Base-by-base conservation (phyloP, 2,797 vertebrate genomes). In the Chaunax sp. region DNA sequence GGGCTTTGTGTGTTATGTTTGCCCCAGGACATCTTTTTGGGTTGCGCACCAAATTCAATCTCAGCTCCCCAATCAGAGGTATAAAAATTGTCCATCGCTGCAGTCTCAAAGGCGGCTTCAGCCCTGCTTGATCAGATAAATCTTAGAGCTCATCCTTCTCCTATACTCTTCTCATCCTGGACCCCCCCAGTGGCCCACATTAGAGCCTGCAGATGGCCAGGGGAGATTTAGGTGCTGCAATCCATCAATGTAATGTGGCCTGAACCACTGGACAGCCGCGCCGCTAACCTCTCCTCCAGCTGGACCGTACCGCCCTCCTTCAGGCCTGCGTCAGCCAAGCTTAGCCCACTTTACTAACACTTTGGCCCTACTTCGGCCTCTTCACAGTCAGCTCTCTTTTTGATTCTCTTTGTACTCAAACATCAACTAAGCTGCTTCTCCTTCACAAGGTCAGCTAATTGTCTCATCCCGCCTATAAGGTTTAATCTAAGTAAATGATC, bases 201-300 rank as follows among this genome's bases (percentile, higher is more conserved):
- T 92, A 91, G 87, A 87, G 87, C 72, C 77, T 87, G 82, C 87
- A 91, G 91, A 92, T 90, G 91, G 86, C 88, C 91, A 84, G 72
- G 71, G 81, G 87, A 92, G 90, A 93, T 93, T 90, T 86, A 82
- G 84, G 77, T 89, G 72, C 88, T 85, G 88, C 87, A 89, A 92
- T 93, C 89, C 82, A 91, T 91, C 89, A 89, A 87, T 87, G 83
- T 90, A 87, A 90, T 87, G 73, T 78, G 83, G 87, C 73, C 69
- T 75, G 82, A 82, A 81, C 72, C 47, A 74, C 80, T 87, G 86
- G 83, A 89, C 82, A 72, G 71, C 72, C 55, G 68, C 68, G 77
- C 82, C 28, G 65, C 76, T 79, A 88, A 88, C 84, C 71, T 88
- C 72, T 65, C 84, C 75, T 84, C 83, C 84, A 82, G 87, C 82